These are phyloP conservation scores for Myzus persicae DNA, from an alignment of 1,140 invertebrate genomes.

Conservation along the genomic window DNA sequence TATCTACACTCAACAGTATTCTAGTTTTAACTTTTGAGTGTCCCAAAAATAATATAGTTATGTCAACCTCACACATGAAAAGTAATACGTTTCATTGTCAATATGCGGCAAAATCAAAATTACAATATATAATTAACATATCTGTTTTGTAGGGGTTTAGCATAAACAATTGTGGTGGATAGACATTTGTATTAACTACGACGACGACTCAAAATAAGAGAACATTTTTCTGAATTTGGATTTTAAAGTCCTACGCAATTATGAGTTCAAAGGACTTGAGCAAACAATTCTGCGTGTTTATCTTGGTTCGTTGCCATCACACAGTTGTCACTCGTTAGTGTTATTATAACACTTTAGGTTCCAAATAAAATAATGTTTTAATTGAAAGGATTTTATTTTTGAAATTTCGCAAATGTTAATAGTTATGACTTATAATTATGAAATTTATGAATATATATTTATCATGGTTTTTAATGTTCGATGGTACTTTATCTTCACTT, in stretches of 20 bases:
- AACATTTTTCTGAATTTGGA: neutral
- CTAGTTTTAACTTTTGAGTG: neutral
- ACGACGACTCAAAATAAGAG: neutral
- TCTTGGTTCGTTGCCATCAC: constrained; percentile 8
- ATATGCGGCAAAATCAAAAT: neutral
- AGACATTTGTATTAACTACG: neutral
- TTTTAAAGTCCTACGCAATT: neutral
- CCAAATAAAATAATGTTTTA: neutral
- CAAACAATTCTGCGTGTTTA: neutral
- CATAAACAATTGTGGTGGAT: neutral
- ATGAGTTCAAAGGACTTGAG: neutral
- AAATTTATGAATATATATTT: neutral
- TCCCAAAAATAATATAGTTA: neutral
- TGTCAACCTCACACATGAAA: neutral
- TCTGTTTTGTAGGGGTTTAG: neutral
- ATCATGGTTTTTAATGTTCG: neutral
- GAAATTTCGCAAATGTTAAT: neutral
- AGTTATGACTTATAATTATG: neutral
- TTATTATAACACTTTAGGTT: constrained; percentile 26
- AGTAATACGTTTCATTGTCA: neutral
- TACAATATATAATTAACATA: neutral
- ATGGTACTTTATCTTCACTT: neutral
- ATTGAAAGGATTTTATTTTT: constrained; percentile 26
- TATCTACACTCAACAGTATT: neutral
- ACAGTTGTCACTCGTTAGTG: neutral